Percentiles rank a stretch among this genome's conserved stretches.
phyloP scores from a whole-genome alignment of 2,888 invertebrate species.

The Apotomis turbidana region DNA sequence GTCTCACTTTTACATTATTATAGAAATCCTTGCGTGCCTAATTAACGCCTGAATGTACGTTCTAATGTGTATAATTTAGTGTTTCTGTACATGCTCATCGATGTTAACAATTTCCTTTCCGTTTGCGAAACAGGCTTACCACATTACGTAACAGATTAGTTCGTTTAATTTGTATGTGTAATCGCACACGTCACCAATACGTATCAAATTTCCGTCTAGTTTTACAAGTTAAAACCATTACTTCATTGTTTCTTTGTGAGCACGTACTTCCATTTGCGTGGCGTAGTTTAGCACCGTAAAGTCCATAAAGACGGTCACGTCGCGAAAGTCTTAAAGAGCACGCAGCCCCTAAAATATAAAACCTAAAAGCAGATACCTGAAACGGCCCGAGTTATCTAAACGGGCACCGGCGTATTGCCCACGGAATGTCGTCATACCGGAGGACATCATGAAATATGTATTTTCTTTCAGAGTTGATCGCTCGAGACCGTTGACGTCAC shows the following conservation, averaged over 20 bases:
- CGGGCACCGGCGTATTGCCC: constrained; percentile 52
- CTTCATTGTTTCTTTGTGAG: constrained; percentile 23
- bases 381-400: constrained; percentile 45
- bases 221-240: constrained; percentile 24
- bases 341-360: constrained; percentile 47
- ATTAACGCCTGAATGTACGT: constrained; percentile 54
- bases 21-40: constrained; percentile 52
- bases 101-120: constrained; percentile 59
- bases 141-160: constrained; percentile 45
- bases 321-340: constrained; percentile 37
- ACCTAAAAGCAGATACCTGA: constrained; percentile 46
- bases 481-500: constrained; percentile 62
- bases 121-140: constrained; percentile 56
- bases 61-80: constrained; percentile 55
- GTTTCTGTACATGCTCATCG: constrained; percentile 55
- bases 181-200: constrained; percentile 27
- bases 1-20: constrained; percentile 51
- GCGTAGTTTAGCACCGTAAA: constrained; percentile 8
- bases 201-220: constrained; percentile 27
- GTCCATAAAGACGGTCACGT: constrained; percentile 31
- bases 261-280: constrained; percentile 25
- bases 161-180: constrained; percentile 24
- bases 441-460: constrained; percentile 63
- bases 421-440: constrained; percentile 54
- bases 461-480: constrained; percentile 62